Base-by-base conservation (phyloP, 2,888 invertebrate genomes). In the Epinotia nisella region DNA sequence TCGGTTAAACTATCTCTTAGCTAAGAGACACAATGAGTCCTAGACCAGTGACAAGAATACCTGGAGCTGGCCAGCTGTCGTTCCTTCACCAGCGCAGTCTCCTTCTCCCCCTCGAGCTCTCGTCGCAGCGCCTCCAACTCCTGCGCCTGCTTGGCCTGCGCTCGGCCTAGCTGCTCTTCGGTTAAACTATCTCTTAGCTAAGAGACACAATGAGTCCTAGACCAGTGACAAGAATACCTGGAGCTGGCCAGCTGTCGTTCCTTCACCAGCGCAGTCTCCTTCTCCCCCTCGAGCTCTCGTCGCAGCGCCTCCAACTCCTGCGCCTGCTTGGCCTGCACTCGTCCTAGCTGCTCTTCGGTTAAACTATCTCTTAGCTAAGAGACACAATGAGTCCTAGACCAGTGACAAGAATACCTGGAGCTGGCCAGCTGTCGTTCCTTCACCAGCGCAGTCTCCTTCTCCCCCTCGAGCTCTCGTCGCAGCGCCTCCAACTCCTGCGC, bases 61-160 rank as follows among this genome's bases (percentile, higher is more conserved):
- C 93, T 90, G 5, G 92, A 85, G 75, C 92, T 91, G 2, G 90
- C 91, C 59, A 93, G 71, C 74, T 93, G 92, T 45, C 94, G 85
- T 80, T 94, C 94, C 76, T 90, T 93, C 2, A 90, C 80, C 15
- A 94, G 74, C 0, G 93, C 93, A 0, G 83, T 81, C 70, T 94
- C 93, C 70, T 88, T 90, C 77, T 94, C 93, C 1, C 88, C 88
- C 55, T 93, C 90, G 2, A 92, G 77, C 0, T 93, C 93, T 76
- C 96, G 95, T 78, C 96, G 94, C 76, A 96, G 81, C 41, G 88
- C 86, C 73, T 93, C 92, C 65, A 93, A 53, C 60, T 93, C 94
- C 15, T 85, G 85, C 0, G 87, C 81, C 35, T 95, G 95, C 66
- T 86, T 85, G 0, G 90, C 88, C 76, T 94, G 90, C 56, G 87